Evolutionary conservation across 2,113 vertebrate species (phyloP).

Genomic region (Fregata magnificens): DNA sequence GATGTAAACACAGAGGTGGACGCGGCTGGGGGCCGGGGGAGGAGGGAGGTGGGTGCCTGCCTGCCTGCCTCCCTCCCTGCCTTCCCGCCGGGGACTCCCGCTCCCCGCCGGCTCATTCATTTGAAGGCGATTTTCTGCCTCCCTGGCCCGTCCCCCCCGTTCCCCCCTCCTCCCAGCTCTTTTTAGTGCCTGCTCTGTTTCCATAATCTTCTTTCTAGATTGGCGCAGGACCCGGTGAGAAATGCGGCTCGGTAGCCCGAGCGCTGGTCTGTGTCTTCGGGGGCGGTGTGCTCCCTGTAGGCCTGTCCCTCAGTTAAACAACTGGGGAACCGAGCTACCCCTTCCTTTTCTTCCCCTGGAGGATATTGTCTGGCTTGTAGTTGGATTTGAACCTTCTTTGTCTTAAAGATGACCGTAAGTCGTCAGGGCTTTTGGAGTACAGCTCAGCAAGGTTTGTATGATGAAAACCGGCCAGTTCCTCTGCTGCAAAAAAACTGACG

Average conservation of each 20-base stretch:
- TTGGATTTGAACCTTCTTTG: conserved; percentile 67
- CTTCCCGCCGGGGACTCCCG: conserved; percentile 17
- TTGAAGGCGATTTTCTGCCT: conserved; percentile 4
- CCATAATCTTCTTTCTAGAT: conserved; percentile 31
- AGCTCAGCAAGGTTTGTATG: neutral
- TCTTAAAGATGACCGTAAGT: conserved; percentile 61
- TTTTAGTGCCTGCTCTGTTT: conserved; percentile 17
- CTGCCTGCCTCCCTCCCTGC: neutral
- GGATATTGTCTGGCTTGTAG: conserved; percentile 27
- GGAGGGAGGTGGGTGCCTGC: neutral
- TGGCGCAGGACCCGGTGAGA: conserved; percentile 66
- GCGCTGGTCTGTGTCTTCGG: conserved; percentile 17
- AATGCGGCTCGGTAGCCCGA: conserved; percentile 27
- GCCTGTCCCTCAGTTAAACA: conserved; percentile 36
- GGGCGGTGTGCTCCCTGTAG: conserved; percentile 41
- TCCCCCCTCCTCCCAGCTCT: neutral
- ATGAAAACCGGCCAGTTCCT: conserved; percentile 3
- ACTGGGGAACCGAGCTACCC: neutral
- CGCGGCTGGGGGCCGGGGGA: neutral
- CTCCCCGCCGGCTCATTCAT: conserved; percentile 49
- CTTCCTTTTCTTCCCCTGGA: neutral
- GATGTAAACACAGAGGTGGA: neutral
- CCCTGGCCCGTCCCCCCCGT: neutral
- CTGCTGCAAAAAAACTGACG: neutral
- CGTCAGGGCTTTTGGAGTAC: conserved; percentile 22